Conservation (phyloP, 1,140 invertebrate species). For the Heliconius hewitsoni region DNA sequence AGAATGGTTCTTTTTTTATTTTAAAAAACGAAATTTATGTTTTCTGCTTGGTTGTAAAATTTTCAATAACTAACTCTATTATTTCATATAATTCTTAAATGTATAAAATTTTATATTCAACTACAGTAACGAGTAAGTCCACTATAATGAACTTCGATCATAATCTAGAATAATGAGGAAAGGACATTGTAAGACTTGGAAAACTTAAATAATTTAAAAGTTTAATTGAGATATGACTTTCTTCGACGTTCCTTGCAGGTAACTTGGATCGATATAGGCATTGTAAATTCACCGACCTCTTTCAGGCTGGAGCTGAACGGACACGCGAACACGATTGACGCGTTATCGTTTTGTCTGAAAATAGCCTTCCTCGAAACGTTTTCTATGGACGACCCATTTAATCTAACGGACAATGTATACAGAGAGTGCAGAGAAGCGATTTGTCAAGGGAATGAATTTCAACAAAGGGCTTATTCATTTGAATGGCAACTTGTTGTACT, state of each 20-base stretch:
- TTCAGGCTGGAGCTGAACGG: conserved; percentile 42
- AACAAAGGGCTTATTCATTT: conserved; percentile 78
- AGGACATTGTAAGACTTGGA: neutral
- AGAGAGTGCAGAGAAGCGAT: conserved; percentile 67
- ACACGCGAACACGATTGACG: conserved; percentile 68
- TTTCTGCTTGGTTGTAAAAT: too few species aligned
- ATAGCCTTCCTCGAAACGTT: conserved; percentile 68
- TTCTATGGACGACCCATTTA: conserved; percentile 71
- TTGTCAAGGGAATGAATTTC: conserved; percentile 79
- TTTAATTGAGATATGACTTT: conserved; percentile 12
- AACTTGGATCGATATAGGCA: conserved; percentile 32
- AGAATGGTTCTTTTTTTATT: neutral
- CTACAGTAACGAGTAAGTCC: neutral
- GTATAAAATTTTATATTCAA: neutral
- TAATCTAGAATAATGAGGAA: neutral
- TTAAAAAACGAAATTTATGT: too few species aligned
- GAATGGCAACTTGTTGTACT: conserved; percentile 77
- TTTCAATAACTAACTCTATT: neutral
- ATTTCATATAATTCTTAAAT: neutral
- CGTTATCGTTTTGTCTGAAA: conserved; percentile 67
- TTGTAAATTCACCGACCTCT: conserved; percentile 48
- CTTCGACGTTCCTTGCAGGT: conserved; percentile 14
- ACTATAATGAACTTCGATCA: neutral
- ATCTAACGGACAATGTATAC: conserved; percentile 73
- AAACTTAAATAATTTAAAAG: conserved; percentile 11